Evolutionary conservation across 2,888 invertebrate species (phyloP), one percentile per base, ranked within the genome.

Genomic region (Lymantria dispar): DNA sequence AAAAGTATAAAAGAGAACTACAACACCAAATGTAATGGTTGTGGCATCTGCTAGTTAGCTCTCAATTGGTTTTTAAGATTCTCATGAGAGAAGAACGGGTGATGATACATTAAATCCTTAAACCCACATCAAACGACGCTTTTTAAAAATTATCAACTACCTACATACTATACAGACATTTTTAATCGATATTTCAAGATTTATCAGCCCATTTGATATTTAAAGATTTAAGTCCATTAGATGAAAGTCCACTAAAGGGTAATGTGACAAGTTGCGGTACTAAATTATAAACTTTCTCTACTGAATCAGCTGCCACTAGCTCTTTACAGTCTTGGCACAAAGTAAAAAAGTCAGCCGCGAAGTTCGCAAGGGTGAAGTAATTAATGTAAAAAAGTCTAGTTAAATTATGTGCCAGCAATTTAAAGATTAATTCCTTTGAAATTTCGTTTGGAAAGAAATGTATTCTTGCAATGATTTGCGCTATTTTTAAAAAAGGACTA

Each of bases 281-380:
- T 64, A 62, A 62, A 64, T 64, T 58, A 62, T 44, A 30, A 62
- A 65, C 50, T 64, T 65, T 42, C 22, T 13, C 41, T 33, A 15
- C 54, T 43, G 48, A 62, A 53, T 62, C 58, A 56, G 58, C 49
- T 55, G 47, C 38, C 45, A 31, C 48, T 36, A 45, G 49, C 55
- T 57, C 62, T 65, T 60, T 37, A 11, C 8, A 43, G 62, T 53
- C 46, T 53, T 47, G 1, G 22, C 15, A 49, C 40, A 57, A 59
- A 56, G 57, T 48, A 60, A 52, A 62, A 22, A 60, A 61, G 53
- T 49, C 39, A 33, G 5, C 40, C 47, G 45, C 46, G 33, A 57
- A 37, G 10, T 11, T 7, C 1, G 9, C 40, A 52, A 10, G 51
- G 53, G 58, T 62, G 54, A 57, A 62, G 56, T 60, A 60, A 62